Evolutionary conservation across 1,140 invertebrate species (phyloP), one percentile per base, ranked within the genome.

Genomic region (Homarus americanus): DNA sequence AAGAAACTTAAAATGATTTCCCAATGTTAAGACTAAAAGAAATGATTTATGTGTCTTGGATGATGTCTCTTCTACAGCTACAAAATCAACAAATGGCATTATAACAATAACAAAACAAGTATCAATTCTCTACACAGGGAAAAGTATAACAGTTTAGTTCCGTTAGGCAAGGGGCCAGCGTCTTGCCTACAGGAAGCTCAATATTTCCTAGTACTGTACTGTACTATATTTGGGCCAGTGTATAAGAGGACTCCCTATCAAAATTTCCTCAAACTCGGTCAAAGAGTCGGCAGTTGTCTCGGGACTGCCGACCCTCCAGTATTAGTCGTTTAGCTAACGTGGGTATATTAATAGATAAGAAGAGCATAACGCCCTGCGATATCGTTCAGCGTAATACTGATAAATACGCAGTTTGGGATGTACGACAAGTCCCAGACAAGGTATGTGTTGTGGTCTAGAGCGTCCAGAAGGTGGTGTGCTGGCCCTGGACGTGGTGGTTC

Each of bases 21-120:
- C 32, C 15, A 79, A 49, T 41, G 66, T 36, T 36, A 36, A 36
- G 58, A 87, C 53, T 79, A 66, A 44, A 87, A 79, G 53, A 80
- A 44, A 87, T 63, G 75, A 80, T 79, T 53, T 28, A 53, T 63
- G 20, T 87, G 76, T 38, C 44, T 87, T 80, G 75, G 75, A 87
- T 87, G 85, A 80, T 87, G 85, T 44, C 38, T 44, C 38, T 38
- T 66, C 85, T 87, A 80, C 69, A 79, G 58, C 75, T 87, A 87
- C 53, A 87, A 87, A 87, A 87, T 87, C 80, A 87, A 87, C 85
- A 87, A 87, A 87, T 87, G 73, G 49, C 53, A 79, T n/a, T 87
- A 36, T 87, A 87, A 87, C 85, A 87, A 87, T 80, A 87, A 87
- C 85, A 87, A 87, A 87, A 82, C 85, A 66, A 87, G 75, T 79